Evolutionary conservation across 2,888 invertebrate species (phyloP), one percentile per base, ranked within the genome.

Genomic region (Arge pagana): DNA sequence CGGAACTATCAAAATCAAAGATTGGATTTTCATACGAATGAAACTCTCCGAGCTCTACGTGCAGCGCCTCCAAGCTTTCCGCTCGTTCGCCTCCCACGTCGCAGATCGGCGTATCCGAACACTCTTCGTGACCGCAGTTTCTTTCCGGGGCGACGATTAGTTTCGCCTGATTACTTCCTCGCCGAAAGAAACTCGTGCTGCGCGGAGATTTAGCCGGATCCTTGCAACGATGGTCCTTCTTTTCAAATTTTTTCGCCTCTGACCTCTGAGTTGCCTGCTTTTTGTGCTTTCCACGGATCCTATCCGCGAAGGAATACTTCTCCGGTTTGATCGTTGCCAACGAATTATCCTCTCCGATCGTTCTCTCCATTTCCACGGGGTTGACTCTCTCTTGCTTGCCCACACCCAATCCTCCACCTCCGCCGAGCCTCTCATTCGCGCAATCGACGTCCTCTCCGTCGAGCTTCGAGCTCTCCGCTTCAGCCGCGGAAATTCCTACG

Each of bases 21-120:
- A 68, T 69, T 2, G 74, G 75, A 60, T 76, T 76, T 56, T 76
- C 76, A 54, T 76, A 76, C 19, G 63, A 66, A 36, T 52, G 63
- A 52, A 40, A 60, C 41, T 58, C 59, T 15, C 57, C 50, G n/a
- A 37, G 40, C n/a, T 33, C 28, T 45, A 26, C 11, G 2, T 15
- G 10, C 15, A 35, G 16, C 10, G 13, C 31, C 13, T 19, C 19
- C 4, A 24, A 11, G 11, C 30, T 1, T n/a, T n/a, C n/a, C n/a
- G n/a, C n/a, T n/a, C n/a, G n/a, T n/a, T n/a, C n/a, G n/a, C n/a
- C n/a, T n/a, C n/a, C n/a, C n/a, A n/a, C n/a, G n/a, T n/a, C n/a
- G n/a, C n/a, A n/a, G n/a, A n/a, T n/a, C n/a, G n/a, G n/a, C n/a
- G n/a, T n/a, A n/a, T n/a, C n/a, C n/a, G n/a, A n/a, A n/a, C n/a